phyloP scores from a whole-genome alignment of 2,113 vertebrate species.

The Clarias macrocephalus region DNA sequence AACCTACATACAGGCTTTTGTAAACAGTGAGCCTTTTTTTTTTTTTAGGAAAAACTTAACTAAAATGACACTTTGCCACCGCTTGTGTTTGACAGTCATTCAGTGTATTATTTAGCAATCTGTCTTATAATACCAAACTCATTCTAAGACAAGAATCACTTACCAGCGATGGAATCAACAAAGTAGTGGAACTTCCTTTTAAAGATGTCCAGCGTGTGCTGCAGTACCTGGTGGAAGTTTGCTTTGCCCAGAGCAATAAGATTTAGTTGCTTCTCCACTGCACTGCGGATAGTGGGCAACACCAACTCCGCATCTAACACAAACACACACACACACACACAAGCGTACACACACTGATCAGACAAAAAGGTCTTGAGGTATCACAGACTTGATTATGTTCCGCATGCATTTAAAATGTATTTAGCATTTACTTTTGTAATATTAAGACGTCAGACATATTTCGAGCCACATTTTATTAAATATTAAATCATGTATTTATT shows the following conservation, averaged over 20 bases:
- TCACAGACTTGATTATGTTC: neutral
- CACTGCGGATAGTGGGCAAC: slow-evolving; percentile 92
- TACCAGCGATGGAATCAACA: slow-evolving; percentile 91
- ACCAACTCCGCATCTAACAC: slow-evolving; percentile 88
- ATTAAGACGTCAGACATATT: neutral
- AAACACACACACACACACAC: neutral
- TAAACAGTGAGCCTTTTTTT: neutral
- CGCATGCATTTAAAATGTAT: neutral
- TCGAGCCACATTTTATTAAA: neutral
- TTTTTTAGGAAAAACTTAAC: neutral
- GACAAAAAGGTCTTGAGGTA: neutral
- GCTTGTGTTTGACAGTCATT: neutral
- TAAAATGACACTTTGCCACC: neutral
- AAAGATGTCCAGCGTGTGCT: slow-evolving; percentile 94
- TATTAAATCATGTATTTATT: neutral
- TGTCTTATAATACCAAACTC: neutral
- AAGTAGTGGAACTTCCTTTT: slow-evolving; percentile 99
- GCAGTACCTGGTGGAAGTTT: slow-evolving; percentile 89
- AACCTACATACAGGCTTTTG: neutral
- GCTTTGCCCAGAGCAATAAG: slow-evolving; percentile 90
- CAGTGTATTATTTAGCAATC: neutral
- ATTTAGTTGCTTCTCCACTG: slow-evolving; percentile 92
- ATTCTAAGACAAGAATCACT: slow-evolving; percentile 38
- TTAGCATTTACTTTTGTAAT: neutral
- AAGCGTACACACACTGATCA: neutral